Base-by-base conservation (phyloP, 2,113 vertebrate genomes). In the Megaceryle torquata region DNA sequence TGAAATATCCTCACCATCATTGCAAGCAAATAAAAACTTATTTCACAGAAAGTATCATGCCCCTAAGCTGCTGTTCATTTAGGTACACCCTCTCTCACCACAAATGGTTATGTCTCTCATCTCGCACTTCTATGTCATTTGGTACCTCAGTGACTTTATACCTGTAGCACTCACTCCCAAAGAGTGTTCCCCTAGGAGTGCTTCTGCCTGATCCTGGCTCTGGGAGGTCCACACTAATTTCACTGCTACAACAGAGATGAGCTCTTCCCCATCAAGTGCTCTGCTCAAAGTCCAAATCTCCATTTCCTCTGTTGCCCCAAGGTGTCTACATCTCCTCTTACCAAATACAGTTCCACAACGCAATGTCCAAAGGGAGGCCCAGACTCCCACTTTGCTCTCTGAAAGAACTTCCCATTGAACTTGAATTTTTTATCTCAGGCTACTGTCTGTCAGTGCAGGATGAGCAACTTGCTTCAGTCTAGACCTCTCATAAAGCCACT, bases 181-280 rank as follows among this genome's bases (percentile, higher is more conserved):
- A 50, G 13, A 75, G 1, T 0, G 1, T 54, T 51, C 6, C 6
- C 19, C 11, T 22, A 20, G 56, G 29, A 35, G 13, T 14, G 35
- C 3, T 65, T 6, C 51, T 74, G 46, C 51, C 67, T 33, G 17
- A 9, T 35, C 28, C n/a, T 68, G 67, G 19, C 43, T 82, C 53
- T 90, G 43, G 17, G 28, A 65, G 11, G 13, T 46, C 21, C 3
- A 1, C 5, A 6, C 10, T 41, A 19, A 31, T 70, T 84, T 81
- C 85, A 53, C 9, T 65, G 35, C 29, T 57, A 15, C 1, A 13
- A 18, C 6, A 71, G 60, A 80, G 46, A 35, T 29, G 25, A 82
- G 22, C 48, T 72, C 13, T 76, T 21, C 17, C 54, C 25, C 8
- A 0, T 18, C 53, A 82, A 25, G 9, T 41, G 18, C 20, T 31